A percentile compares a stretch with the other conserved stretches of the same genome.
These are phyloP conservation scores for Sinella curviseta DNA, from an alignment of 1,140 invertebrate genomes.

Conservation along the genomic window DNA sequence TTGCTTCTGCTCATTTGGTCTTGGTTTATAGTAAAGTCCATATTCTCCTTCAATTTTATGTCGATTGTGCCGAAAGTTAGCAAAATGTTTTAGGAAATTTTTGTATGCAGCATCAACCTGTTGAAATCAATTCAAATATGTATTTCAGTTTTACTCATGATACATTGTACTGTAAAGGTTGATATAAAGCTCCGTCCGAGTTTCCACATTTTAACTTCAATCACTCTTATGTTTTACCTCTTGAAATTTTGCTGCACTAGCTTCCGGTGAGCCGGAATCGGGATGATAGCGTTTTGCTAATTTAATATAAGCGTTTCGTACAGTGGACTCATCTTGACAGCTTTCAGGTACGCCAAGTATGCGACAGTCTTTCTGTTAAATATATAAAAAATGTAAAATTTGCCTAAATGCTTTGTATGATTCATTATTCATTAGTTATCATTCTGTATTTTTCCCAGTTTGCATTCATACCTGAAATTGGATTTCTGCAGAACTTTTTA, in stretches of 20 bases:
- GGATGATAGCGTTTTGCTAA: conserved; percentile 80
- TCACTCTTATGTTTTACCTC: too few species aligned
- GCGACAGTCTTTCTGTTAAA: conserved; percentile 65
- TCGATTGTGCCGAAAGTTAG: conserved; percentile 50
- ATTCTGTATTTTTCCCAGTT: too few species aligned
- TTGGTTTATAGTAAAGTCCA: conserved; percentile 56
- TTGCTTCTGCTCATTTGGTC: conserved; percentile 56
- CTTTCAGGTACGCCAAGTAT: conserved; percentile 66
- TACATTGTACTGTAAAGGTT: neutral
- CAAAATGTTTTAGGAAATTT: conserved; percentile 57
- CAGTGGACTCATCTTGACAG: conserved; percentile 67
- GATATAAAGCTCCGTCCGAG: too few species aligned
- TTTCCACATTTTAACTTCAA: too few species aligned
- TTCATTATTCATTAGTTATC: too few species aligned
- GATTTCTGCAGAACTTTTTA: too few species aligned
- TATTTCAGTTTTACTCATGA: neutral
- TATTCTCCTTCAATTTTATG: conserved; percentile 54
- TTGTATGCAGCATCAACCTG: conserved; percentile 63
- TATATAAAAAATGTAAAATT: conserved; percentile 30
- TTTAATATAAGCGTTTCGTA: conserved; percentile 70
- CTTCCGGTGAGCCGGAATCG: conserved; percentile 66
- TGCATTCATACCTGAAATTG: too few species aligned
- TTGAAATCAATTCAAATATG: neutral
- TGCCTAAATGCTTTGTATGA: too few species aligned
- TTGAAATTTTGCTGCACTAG: conserved; percentile 70